Evolutionary conservation across 2,797 vertebrate species (phyloP), one percentile per base, ranked within the genome.

Genomic region (Leuciscus waleckii): DNA sequence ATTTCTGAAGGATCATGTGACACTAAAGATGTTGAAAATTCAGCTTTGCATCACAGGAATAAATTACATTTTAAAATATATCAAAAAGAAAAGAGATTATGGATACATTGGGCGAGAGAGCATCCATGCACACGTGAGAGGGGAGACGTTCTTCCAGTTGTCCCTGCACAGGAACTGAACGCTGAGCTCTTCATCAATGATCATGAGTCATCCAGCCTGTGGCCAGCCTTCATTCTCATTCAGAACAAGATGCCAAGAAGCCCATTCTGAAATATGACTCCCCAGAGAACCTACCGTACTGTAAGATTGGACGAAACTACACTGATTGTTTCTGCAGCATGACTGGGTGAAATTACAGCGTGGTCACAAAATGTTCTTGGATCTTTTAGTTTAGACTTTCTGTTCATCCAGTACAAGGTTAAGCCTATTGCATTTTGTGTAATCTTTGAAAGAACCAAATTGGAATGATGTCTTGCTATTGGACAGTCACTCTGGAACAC

Each of bases 101-200:
- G 51, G 5, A 58, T n/a, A 26, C 10, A n/a, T 5, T 6, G 5
- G 13, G 26, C 0, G 58, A 68, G 87, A 89, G 90, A 86, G 90
- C 89, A 89, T 90, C 76, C 90, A 91, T 86, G 90, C 86, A 82
- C 81, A 46, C 32, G 89, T 88, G 84, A 90, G 90, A 65, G 84
- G 54, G 77, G 92, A 74, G 91, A 85, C 88, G 23, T 39, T 16
- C 54, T n/a, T 89, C 89, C 86, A 88, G 77, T 82, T 87, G 87
- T 93, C 91, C 90, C 91, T 87, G 86, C 91, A 90, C 92, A 90
- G 89, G 92, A 94, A 93, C 92, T 89, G 93, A 94, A 93, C 91
- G 90, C 93, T 94, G 94, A 92, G 92, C 91, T 93, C 90, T 91
- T 93, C 92, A 94, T 96, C 92, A 95, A 93, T 94, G 94, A 89